Evolutionary conservation across 2,797 vertebrate genomes (phyloP), one percentile per base, ranked within the genome.

Genomic region (Syndactyla subalaris): DNA sequence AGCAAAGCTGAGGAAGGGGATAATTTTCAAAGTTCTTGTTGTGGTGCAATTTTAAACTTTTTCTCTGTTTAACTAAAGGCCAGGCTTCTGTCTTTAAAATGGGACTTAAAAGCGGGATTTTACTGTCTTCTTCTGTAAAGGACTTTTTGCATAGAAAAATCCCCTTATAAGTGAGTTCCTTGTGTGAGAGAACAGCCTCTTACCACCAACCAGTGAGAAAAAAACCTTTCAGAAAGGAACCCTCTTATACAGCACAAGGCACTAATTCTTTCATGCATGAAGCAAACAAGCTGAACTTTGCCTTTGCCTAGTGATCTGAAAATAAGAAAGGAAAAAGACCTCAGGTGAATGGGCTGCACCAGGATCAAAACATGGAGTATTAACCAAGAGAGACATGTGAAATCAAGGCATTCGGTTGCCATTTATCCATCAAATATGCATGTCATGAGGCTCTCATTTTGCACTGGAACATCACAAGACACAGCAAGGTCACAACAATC

Each of bases 401-500:
- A 95, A 94, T 92, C 58, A 89, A 83, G 72, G 84, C 78, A 78
- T 83, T 92, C 78, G 34, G 24, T 62, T 94, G 75, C 57, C 81
- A 45, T 91, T 92, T 92, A 61, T 71, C 34, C 43, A 88, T 78
- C 65, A 80, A 79, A 91, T 54, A 51, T 8, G 1, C 61, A 46
- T 74, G 68, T 88, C n/a, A 27, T 29, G 30, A 83, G 49, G 65
- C 49, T 92, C 66, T 87, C 63, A 46, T 90, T 94, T 89, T 85
- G 78, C 52, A 74, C 27, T 57, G 68, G 65, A 88, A 85, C 91
- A 94, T 91, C 92, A 89, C 61, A 93, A 85, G 84, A 61, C 68
- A 63, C 55, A 87, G 71, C 84, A 93, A 95, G 92, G 94, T 95
- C 92, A 94, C 52, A 83, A 65, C 59, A 85, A 83, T 87, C 92